Conservation (phyloP, 2,113 vertebrate species). For the Gavialis gangeticus region DNA sequence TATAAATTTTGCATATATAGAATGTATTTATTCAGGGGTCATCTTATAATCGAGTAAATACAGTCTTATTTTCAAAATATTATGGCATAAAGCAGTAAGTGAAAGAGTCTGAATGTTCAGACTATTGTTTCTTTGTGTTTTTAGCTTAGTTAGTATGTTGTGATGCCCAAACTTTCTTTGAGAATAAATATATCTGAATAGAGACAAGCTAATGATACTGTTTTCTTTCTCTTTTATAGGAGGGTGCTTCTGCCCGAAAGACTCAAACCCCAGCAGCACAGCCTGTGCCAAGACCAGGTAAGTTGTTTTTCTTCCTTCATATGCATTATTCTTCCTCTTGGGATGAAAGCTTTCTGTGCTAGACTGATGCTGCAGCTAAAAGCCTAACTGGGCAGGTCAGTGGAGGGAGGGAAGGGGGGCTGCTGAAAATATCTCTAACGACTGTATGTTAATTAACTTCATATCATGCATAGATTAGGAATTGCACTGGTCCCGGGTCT, state of each 20-base stretch:
- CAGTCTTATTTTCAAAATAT: too few species aligned
- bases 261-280: constrained; percentile 95
- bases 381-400: fast-evolving
- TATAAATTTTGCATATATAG: too few species aligned
- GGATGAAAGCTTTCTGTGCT: background rate
- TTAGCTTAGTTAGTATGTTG: too few species aligned
- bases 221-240: constrained; percentile 79
- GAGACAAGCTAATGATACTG: background rate
- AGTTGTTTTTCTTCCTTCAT: background rate
- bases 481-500: background rate
- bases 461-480: background rate
- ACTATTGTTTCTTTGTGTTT: too few species aligned
- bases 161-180: background rate
- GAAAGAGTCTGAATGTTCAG: too few species aligned
- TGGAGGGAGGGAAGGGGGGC: background rate
- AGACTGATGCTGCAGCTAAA: background rate
- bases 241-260: constrained; percentile 97
- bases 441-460: background rate
- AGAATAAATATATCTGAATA: fast-evolving
- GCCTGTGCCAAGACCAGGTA: constrained; percentile 96
- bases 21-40: too few species aligned
- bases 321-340: background rate
- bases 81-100: too few species aligned
- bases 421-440: background rate
- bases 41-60: too few species aligned